These are phyloP conservation scores for Drosophila mayri DNA, from an alignment of 1,140 invertebrate species.

Conservation along the genomic window DNA sequence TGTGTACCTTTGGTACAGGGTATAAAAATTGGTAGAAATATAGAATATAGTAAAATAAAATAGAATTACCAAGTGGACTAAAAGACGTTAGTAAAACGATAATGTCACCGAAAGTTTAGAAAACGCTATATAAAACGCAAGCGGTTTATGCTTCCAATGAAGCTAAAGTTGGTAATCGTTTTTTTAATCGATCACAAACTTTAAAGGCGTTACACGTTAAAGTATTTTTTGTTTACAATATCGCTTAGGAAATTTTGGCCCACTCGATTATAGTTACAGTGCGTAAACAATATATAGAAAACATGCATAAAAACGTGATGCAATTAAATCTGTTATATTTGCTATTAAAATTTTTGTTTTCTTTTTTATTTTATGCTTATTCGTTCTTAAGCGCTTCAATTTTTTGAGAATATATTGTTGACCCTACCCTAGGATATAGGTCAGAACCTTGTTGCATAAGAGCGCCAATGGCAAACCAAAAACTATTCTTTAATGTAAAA, in stretches of 20 bases:
- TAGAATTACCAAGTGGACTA: background rate
- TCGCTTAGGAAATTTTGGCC: background rate
- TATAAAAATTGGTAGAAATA: too few species aligned
- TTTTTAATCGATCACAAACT: too few species aligned
- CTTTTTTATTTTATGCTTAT: background rate
- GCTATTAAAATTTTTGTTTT: background rate
- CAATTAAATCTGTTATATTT: background rate
- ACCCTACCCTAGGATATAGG: slow-evolving; percentile 90
- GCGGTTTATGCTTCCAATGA: too few species aligned
- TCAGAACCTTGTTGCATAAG: slow-evolving; percentile 98
- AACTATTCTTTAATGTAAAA: slow-evolving; percentile 90
- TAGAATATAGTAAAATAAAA: background rate
- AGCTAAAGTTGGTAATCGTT: too few species aligned
- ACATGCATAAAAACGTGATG: background rate
- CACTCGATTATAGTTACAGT: background rate
- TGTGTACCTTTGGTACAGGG: too few species aligned
- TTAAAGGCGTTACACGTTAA: too few species aligned
- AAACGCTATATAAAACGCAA: too few species aligned
- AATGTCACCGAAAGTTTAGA: too few species aligned
- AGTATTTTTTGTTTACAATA: too few species aligned
- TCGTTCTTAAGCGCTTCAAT: background rate
- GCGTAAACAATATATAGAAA: background rate
- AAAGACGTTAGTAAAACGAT: background rate
- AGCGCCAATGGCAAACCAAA: slow-evolving; percentile 97
- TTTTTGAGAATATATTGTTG: background rate